These are phyloP conservation scores for Didymodactylos carnosus DNA, from an alignment of 2,888 invertebrate genomes.

Conservation along the genomic window DNA sequence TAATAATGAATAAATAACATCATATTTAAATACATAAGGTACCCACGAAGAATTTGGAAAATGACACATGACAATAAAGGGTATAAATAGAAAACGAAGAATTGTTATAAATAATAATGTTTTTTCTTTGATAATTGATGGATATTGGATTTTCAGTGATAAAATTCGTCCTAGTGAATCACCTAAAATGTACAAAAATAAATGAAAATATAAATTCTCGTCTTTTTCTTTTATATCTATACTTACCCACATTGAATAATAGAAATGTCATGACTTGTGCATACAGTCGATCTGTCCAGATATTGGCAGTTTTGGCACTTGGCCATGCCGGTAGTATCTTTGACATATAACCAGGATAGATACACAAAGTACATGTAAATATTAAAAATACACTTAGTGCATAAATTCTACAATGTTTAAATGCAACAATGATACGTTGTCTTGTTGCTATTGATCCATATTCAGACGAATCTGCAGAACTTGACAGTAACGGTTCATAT, in stretches of 20 bases:
- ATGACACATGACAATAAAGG: neutral
- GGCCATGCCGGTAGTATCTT: neutral
- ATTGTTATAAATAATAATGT: neutral
- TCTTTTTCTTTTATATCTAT: too few relatives aligned
- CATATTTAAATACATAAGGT: neutral
- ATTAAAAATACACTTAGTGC: neutral
- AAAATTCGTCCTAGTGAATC: neutral
- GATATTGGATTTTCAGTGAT: neutral
- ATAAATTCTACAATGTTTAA: neutral
- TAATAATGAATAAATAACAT: neutral
- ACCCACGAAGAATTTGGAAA: neutral
- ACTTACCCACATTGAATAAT: neutral
- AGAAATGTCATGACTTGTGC: neutral
- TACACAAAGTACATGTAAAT: neutral
- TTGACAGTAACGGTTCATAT: neutral
- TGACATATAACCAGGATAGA: neutral
- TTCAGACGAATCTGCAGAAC: neutral
- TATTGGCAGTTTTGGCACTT: neutral
- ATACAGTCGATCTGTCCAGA: neutral
- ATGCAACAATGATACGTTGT: neutral
- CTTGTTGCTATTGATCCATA: neutral
- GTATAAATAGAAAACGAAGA: neutral
- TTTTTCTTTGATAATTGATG: neutral
- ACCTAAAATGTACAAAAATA: too few relatives aligned
- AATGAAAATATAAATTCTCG: too few relatives aligned